Conservation (phyloP, 1,140 invertebrate genomes). For the Zaprionus vittiger region DNA sequence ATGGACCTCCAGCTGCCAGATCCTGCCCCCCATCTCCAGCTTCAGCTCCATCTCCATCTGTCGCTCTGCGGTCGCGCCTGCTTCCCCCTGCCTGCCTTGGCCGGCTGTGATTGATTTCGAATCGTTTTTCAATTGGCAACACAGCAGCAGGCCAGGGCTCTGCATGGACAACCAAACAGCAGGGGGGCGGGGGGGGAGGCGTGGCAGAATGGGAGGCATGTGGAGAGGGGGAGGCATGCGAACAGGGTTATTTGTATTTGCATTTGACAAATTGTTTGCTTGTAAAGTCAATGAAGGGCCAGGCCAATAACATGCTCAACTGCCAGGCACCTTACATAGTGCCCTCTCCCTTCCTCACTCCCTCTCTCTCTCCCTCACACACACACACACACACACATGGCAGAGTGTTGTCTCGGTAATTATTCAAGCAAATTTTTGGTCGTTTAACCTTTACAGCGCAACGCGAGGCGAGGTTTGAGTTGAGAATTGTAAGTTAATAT, state of each 20-base stretch:
- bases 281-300: conserved; percentile 70
- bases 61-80: conserved; percentile 5
- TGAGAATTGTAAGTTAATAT: conserved; percentile 79
- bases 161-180: conserved; percentile 6
- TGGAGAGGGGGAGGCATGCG: conserved; percentile 2
- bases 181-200: too few species aligned
- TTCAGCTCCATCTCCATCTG: neutral
- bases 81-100: neutral
- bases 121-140: conserved; percentile 84
- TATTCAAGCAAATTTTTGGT: conserved; percentile 73
- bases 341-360: neutral
- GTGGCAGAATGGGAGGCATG: neutral
- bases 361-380: conserved; percentile 4
- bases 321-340: neutral
- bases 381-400: neutral
- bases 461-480: conserved; percentile 33
- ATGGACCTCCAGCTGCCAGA: conserved; percentile 63
- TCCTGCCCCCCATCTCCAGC: conserved; percentile 28
- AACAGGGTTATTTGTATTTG: conserved; percentile 80
- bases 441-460: conserved; percentile 55
- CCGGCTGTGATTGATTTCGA: conserved; percentile 82
- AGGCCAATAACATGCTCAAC: conserved; percentile 54
- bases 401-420: conserved; percentile 62
- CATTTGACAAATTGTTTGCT: conserved; percentile 83
- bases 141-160: conserved; percentile 14